phyloP scores from a whole-genome alignment of 2,113 vertebrate genomes.

The Theristicus caerulescens region DNA sequence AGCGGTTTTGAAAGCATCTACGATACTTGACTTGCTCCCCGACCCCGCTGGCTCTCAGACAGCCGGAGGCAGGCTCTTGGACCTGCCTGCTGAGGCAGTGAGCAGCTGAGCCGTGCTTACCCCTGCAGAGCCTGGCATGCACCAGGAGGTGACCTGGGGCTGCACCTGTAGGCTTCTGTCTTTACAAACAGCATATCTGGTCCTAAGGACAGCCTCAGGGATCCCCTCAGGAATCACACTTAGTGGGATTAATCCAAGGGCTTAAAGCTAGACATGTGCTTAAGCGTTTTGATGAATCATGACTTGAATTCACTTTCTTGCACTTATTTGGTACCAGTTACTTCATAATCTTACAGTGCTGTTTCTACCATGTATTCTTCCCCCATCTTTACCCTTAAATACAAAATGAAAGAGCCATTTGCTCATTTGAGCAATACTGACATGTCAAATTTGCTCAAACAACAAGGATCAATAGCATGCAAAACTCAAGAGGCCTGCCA shows the following conservation, averaged over 20 bases:
- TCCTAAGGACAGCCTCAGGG: not conserved
- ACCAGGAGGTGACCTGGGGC: not conserved
- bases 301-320: not conserved
- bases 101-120: not conserved
- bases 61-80: rapidly evolving
- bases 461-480: not conserved
- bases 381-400: not conserved
- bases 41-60: no score
- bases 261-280: not conserved
- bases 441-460: not conserved
- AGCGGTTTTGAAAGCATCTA: not conserved
- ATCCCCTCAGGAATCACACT: not conserved
- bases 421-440: not conserved
- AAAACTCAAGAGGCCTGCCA: not conserved
- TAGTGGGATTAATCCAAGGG: rapidly evolving
- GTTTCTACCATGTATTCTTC: rapidly evolving
- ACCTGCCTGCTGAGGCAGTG: rapidly evolving
- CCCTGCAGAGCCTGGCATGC: not conserved
- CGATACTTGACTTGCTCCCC: rapidly evolving
- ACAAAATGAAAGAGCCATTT: not conserved
- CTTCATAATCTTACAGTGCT: not conserved
- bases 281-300: rapidly evolving
- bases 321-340: not conserved
- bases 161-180: no score
- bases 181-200: rapidly evolving